phyloP scores from a whole-genome alignment of 2,888 invertebrate species.

The Lacanobia oleracea region DNA sequence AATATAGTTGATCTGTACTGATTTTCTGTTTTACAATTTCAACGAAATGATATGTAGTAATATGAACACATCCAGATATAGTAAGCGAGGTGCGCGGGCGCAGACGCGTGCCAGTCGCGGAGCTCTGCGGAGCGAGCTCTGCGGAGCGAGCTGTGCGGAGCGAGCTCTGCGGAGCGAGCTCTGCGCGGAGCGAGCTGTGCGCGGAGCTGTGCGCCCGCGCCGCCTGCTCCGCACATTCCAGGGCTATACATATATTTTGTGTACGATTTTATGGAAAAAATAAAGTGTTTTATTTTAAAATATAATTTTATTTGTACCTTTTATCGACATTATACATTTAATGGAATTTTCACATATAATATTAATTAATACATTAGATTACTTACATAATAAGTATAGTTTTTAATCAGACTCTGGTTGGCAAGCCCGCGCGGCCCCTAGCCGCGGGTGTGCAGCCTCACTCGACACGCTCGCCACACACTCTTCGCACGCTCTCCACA shows the following conservation, averaged over 20 bases:
- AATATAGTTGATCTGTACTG: not conserved
- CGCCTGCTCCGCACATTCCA: conserved; percentile 55
- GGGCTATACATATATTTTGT: conserved; percentile 68
- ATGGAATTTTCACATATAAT: conserved; percentile 62
- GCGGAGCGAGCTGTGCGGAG: too few relatives aligned
- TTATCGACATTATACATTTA: conserved; percentile 74
- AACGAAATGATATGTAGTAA: not conserved
- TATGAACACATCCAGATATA: not conserved
- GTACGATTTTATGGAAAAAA: conserved; percentile 71
- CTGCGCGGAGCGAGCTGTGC: too few relatives aligned
- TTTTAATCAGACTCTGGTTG: conserved; percentile 84
- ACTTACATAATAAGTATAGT: conserved; percentile 68
- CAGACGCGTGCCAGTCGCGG: too few relatives aligned
- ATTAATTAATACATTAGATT: conserved; percentile 62
- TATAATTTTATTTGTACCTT: conserved; percentile 77
- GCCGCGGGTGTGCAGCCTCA: not conserved
- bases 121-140: too few relatives aligned
- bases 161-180: too few relatives aligned
- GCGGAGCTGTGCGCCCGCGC: too few relatives aligned
- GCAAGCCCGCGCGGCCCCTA: conserved; percentile 72
- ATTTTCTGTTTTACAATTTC: not conserved
- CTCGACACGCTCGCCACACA: not conserved
- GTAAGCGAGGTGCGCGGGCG: not conserved
- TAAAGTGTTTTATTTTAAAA: conserved; percentile 76
- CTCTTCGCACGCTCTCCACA: too few relatives aligned